Evolutionary conservation across 2,888 invertebrate species (phyloP).

Genomic region (Alloplasta piceator): DNA sequence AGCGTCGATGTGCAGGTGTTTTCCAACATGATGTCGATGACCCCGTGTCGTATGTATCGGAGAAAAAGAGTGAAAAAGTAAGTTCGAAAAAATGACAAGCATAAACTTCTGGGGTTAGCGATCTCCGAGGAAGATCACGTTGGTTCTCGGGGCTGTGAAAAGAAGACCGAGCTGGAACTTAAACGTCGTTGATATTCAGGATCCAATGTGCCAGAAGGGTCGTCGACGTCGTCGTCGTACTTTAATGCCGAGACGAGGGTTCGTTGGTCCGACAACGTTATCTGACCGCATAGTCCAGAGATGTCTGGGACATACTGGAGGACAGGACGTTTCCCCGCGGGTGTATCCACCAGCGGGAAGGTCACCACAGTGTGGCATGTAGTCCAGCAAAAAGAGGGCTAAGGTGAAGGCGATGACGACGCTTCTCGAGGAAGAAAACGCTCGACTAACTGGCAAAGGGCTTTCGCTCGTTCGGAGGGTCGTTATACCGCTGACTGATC

Average conservation of each 20-base stretch:
- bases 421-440: constrained; percentile 33
- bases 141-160: constrained; percentile 50
- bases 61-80: not conserved
- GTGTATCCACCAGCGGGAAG: constrained; percentile 12
- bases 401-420: constrained; percentile 38
- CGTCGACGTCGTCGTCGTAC: constrained; percentile 60
- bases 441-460: constrained; percentile 59
- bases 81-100: not conserved
- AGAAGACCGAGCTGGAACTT: constrained; percentile 66
- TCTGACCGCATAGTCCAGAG: constrained; percentile 66
- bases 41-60: not conserved
- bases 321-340: constrained; percentile 15
- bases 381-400: constrained; percentile 3
- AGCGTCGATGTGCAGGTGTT: constrained; percentile 16
- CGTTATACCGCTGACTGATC: constrained; percentile 41
- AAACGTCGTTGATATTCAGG: constrained; percentile 78
- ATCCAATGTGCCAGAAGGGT: constrained; percentile 74
- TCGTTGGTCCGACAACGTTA: constrained; percentile 73
- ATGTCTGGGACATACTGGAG: constrained; percentile 70
- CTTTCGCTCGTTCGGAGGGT: constrained; percentile 41
- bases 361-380: constrained; percentile 21
- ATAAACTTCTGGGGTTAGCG: constrained; percentile 62
- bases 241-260: constrained; percentile 76
- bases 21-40: constrained; percentile 5
- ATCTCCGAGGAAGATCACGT: constrained; percentile 62